Evolutionary conservation across 2,113 vertebrate genomes (phyloP), one percentile per base, ranked within the genome.

Genomic region (Misgurnus mizolepis): DNA sequence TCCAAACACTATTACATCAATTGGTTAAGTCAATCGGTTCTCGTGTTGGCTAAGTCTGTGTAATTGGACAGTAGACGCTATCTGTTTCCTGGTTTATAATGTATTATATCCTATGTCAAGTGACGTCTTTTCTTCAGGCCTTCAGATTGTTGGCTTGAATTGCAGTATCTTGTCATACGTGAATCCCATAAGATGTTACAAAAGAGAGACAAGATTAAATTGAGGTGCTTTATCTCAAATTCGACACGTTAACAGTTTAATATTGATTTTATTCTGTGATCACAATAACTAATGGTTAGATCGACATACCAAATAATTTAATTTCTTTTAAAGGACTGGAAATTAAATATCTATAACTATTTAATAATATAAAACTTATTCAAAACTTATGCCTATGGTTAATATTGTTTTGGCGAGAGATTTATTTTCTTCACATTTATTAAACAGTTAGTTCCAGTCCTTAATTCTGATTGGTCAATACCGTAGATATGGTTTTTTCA

Each of bases 1-100:
- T 84, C 83, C 83, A 85, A 86, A 81, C 79, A 82, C 82, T 81
- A 78, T 83, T 72, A 81, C 69, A 81, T 85, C 79, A 83, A 81
- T 83, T 78, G 81, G 55, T 62, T 85, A 67, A 85, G 74, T 83
- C 70, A 83, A 80, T 81, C 67, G 18, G 40, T 56, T 80, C 65
- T 64, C 53, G 43, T 67, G 58, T 79, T 82, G 76, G 80, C 80
- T 67, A 60, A 76, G 71, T 85, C 64, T 75, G 72, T 17, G n/a
- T 62, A 80, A 68, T 76, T 77, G 76, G 78, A 62, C 70, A 49
- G 62, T 55, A 64, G 43, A 79, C 71, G 71, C 68, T 71, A 81
- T 82, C 77, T 82, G 47, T 82, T 67, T 68, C 72, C 72, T 67
- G 73, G 70, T 67, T 74, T 72, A 76, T 82, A 68, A 61, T 34